Base-by-base conservation (phyloP, 2,888 invertebrate species). In the Theodoxus fluviatilis region DNA sequence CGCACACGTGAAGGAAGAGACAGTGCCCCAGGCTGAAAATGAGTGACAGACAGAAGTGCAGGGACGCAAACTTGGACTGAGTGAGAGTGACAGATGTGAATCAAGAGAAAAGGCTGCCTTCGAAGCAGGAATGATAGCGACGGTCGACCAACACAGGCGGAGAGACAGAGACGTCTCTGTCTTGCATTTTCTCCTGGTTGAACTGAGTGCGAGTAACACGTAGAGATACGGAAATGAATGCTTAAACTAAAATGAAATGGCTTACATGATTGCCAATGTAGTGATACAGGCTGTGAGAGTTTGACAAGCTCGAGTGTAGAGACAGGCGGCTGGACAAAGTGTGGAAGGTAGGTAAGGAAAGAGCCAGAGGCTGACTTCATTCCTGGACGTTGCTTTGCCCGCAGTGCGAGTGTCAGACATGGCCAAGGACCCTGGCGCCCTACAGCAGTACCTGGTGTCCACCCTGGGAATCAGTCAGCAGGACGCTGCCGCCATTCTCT, bases 401-500 rank as follows among this genome's bases (percentile, higher is more conserved):
- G 47, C 76, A 82, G 83, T 81, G 52, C 67, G 73, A 25, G 76
- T 83, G 9, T 73, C 71, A 28, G 79, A 81, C 67, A 68, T 83
- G 12, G 66, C 81, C n/a, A 79, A 81, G 43, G 74, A 80, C 31
- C 74, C 78, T 12, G 69, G 33, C 15, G 72, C 57, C 0, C 75
- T 81, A 40, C 69, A 66, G 25, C 63, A 67, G 6, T 80, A 78
- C 72, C 69, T 82, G 76, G 74, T 73, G 2, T 66, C 76, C 4
- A 65, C 73, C 2, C 66, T 83, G 7, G 74, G 73, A 4, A 64
- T 84, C 40, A 71, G 73, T n/a, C 52, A 65, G 9, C 68, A 76
- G 12, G 76, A 78, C 0, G 77, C 79, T 12, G 68, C 76, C n/a
- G 76, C 79, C 6, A 70, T 83, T 1, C 65, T 81, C 4, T 71